Conservation (phyloP, 2,888 invertebrate species). For the Nephrotoma appendiculata region DNA sequence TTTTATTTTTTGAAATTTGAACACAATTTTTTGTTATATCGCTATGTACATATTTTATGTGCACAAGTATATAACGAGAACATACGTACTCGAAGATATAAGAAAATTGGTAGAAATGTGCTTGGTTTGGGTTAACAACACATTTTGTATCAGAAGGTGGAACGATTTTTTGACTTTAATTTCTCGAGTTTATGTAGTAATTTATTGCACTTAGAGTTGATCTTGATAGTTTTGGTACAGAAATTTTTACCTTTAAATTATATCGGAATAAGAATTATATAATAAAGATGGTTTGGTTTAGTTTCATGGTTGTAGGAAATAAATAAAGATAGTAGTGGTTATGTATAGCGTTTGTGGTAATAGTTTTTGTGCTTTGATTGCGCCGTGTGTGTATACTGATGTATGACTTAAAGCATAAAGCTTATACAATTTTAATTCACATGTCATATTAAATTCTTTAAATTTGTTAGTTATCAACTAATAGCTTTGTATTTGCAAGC, state of each 20-base stretch:
- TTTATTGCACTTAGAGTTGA: not conserved
- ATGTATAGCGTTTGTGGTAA: no score
- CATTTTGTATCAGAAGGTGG: not conserved
- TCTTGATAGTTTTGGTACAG: not conserved
- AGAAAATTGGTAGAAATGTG: not conserved
- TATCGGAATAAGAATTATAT: not conserved
- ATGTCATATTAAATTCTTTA: no score
- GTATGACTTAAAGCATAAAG: no score
- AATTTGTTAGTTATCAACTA: no score
- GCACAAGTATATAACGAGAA: not conserved
- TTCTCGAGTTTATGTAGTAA: not conserved
- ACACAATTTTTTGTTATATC: not conserved
- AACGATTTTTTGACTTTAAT: not conserved
- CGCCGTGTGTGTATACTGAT: no score
- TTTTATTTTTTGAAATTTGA: not conserved
- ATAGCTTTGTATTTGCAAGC: no score
- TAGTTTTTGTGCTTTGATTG: no score
- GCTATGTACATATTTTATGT: not conserved
- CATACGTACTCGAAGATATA: not conserved
- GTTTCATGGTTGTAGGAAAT: not conserved
- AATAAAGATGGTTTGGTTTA: not conserved
- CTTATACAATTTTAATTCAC: no score
- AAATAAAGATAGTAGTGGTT: not conserved
- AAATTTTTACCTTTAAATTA: not conserved
- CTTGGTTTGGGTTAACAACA: not conserved